These are phyloP conservation scores for Eristalinus aeneus DNA, from an alignment of 2,888 invertebrate species.

Conservation along the genomic window DNA sequence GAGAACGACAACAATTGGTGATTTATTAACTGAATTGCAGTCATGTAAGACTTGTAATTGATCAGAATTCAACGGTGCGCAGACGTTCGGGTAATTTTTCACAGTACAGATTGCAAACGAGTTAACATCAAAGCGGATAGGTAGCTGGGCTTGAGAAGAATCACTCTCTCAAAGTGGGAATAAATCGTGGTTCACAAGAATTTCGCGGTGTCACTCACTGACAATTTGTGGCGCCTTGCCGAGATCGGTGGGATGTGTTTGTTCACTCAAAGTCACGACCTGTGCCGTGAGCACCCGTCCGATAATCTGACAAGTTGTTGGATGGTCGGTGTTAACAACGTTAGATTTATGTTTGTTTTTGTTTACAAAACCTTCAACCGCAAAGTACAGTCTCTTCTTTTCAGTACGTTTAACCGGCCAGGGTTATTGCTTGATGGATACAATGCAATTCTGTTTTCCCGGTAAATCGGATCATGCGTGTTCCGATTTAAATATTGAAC, in stretches of 20 bases:
- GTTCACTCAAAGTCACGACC: conserved; percentile 29
- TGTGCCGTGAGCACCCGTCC: neutral
- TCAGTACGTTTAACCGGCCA: neutral
- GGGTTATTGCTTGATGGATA: neutral
- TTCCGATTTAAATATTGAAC: neutral
- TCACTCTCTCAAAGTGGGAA: conserved; percentile 31
- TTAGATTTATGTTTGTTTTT: neutral
- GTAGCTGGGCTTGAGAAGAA: conserved; percentile 23
- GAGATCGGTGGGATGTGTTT: conserved; percentile 16
- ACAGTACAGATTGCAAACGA: neutral
- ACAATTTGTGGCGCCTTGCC: conserved; percentile 6
- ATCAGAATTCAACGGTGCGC: conserved; percentile 36
- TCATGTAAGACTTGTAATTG: conserved; percentile 53
- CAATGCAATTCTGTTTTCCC: neutral
- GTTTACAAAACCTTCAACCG: neutral
- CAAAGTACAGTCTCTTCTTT: neutral
- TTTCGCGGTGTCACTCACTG: conserved; percentile 7
- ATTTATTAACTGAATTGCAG: conserved; percentile 51
- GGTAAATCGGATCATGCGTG: neutral
- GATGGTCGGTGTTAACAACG: neutral
- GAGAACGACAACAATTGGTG: conserved; percentile 25
- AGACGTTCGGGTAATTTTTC: conserved; percentile 14
- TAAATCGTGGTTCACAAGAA: conserved; percentile 28
- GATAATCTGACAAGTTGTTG: neutral
- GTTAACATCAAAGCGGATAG: conserved; percentile 8